Base-by-base conservation (phyloP, 2,888 invertebrate genomes). In the Cynaeus angustus region DNA sequence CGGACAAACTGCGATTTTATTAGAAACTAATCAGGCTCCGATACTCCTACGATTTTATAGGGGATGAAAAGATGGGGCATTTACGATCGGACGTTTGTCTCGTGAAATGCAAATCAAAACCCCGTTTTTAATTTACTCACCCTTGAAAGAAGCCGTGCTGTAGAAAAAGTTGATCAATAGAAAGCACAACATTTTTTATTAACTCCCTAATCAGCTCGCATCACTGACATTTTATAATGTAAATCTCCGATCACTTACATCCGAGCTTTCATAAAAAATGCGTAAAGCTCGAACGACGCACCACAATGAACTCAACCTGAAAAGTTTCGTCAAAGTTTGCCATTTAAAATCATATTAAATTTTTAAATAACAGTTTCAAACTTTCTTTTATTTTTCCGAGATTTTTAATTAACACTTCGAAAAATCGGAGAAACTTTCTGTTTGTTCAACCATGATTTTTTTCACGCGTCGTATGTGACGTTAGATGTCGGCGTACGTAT, bases 161-260 rank as follows among this genome's bases (percentile, higher is more conserved):
- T 55, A 62, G 16, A 70, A 46, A 30, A 67, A 30, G 26, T 56
- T 46, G 48, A 70, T 45, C 13, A 66, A 26, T 41, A 70, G 14
- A 12, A 67, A 70, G 43, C 62, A 66, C 67, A 67, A 43, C 70
- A 70, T 70, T 52, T 41, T 67, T 30, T 33, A 30, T 7, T n/a
- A 37, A 62, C 26, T 37, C 16, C 38, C 21, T 48, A 62, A 50
- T 62, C 33, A 12, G 38, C 10, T 26, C 38, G 3, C 10, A 8
- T 8, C 62, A 62, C 52, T 14, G 14, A 28, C 62, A 62, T 62
- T 13, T 37, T 7, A 37, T 37, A 37, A 37, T n/a, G n/a, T 37
- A 37, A n/a, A 52, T 10, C 33, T 13, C 43, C 10, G 14, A 10
- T 28, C 53, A 53, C 53, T 48, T 48, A 52, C 26, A 53, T 28